These are phyloP conservation scores for Mus pahari DNA, from an alignment of 2,113 vertebrate genomes.

Conservation along the genomic window DNA sequence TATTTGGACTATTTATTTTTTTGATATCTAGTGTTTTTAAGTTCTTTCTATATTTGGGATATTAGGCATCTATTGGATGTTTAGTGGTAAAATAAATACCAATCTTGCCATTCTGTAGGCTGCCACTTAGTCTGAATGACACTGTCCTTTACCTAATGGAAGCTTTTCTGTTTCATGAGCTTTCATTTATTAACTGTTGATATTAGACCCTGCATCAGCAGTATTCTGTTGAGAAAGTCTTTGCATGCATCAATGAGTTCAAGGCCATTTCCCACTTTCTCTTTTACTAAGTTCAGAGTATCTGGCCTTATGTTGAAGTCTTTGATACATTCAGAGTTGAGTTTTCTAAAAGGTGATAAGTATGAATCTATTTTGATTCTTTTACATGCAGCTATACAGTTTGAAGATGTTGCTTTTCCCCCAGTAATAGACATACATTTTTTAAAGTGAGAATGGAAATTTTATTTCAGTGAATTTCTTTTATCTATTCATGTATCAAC, in stretches of 20 bases:
- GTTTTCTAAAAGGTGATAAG: background rate
- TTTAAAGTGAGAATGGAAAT: background rate
- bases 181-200: background rate
- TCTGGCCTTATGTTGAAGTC: background rate
- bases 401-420: background rate
- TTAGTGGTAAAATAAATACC: background rate
- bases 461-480: slow-evolving; percentile 27
- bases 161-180: background rate
- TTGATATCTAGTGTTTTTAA: background rate
- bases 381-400: background rate
- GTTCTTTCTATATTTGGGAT: background rate
- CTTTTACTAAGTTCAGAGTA: background rate
- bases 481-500: slow-evolving; percentile 1
- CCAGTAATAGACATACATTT: background rate
- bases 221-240: background rate
- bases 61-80: background rate
- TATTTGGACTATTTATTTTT: background rate
- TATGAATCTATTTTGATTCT: background rate
- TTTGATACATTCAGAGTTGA: background rate
- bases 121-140: background rate
- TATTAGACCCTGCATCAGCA: background rate
- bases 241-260: no score
- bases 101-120: background rate
- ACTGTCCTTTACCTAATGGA: no score
- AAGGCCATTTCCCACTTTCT: background rate